Conservation (phyloP, 1,140 invertebrate genomes). For the Sipha flava region DNA sequence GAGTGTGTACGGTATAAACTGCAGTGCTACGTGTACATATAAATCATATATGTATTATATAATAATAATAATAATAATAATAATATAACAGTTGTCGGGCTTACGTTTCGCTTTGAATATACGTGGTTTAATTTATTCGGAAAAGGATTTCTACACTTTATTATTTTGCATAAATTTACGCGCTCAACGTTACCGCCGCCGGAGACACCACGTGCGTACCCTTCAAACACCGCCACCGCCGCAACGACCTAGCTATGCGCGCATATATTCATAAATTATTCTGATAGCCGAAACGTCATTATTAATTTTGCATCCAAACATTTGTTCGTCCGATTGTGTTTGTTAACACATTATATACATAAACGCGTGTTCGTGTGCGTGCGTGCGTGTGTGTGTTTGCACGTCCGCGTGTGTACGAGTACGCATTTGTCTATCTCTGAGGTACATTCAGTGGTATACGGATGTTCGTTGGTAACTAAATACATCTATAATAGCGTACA, state of each 20-base stretch:
- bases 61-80: background rate
- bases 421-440: too few species aligned
- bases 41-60: too few species aligned
- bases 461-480: too few species aligned
- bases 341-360: background rate
- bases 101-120: background rate
- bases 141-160: background rate
- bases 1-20: background rate
- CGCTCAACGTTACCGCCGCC: background rate
- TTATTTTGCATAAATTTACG: background rate
- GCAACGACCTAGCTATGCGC: too few species aligned
- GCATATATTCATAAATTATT: background rate
- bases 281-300: background rate
- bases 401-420: too few species aligned
- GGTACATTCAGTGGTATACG: too few species aligned
- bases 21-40: background rate
- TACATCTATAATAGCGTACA: too few species aligned
- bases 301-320: background rate
- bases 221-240: too few species aligned
- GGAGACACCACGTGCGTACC: too few species aligned
- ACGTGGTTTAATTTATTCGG: background rate
- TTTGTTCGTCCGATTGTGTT: background rate
- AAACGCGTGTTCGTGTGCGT: too few species aligned
- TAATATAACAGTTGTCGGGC: background rate
- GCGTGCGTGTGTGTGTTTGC: too few species aligned